Conservation (phyloP, 2,888 invertebrate species). For the Craniophora ligustri region DNA sequence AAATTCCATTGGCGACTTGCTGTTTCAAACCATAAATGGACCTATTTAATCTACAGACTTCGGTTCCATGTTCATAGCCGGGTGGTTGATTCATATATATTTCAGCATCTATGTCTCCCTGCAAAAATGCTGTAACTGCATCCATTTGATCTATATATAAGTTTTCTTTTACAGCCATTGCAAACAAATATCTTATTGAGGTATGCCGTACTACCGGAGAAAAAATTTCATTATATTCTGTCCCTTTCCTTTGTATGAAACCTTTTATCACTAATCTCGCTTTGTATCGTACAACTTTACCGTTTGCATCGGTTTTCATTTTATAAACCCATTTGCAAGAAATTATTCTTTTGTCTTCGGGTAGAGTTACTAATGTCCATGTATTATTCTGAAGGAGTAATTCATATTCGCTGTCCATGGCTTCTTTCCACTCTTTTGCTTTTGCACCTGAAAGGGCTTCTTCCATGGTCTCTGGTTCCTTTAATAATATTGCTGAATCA, state of each 20-base stretch:
- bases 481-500: no score
- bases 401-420: neutral
- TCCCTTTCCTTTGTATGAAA: neutral
- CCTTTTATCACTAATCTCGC: neutral
- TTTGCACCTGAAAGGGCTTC: no score
- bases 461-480: no score
- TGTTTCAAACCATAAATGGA: neutral
- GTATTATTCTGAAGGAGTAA: neutral
- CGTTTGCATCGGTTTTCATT: neutral
- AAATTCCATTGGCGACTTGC: neutral
- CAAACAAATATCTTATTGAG: no score
- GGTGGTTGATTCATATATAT: neutral
- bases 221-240: neutral
- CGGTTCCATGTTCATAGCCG: neutral
- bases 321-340: neutral
- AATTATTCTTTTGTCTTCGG: neutral
- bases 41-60: neutral
- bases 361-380: neutral
- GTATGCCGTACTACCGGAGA: no score
- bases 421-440: neutral
- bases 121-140: neutral
- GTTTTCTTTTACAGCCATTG: no score
- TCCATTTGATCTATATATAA: no score
- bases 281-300: neutral
- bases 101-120: neutral